Base-by-base conservation (phyloP, 2,113 vertebrate genomes). In the Callocephalon fimbriatum region DNA sequence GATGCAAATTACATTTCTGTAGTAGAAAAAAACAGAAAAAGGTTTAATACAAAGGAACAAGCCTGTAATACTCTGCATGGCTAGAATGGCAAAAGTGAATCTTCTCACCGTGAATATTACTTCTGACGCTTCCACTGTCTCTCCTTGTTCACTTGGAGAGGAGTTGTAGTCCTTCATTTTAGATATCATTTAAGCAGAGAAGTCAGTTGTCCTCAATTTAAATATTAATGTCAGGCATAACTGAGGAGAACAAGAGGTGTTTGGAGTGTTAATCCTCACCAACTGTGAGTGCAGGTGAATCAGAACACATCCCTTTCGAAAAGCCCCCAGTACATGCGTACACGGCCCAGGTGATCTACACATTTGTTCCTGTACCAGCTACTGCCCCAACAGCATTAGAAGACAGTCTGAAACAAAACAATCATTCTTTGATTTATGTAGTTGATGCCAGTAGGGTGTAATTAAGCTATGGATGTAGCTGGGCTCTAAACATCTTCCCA, bases 1-100 rank as follows among this genome's bases (percentile, higher is more conserved):
- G 61, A 88, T 92, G 76, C 72, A 95, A 94, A 92, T 96, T 56
- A 23, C 11, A 40, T 86, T 80, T 78, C 62, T 82, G 5, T 25
- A 37, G 37, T 20, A 50, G 44, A 38, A 96, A 84, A 76, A 88
- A 31, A 8, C 8, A 11, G 27, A 48, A 88, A 82, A 85, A 76
- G 6, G 63, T 83, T 90, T 88, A 67, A 71, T 84, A 80, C 59
- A 88, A 73, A 90, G 29, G 42, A 83, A 47, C 25, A 83, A 84
- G 14, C 8, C 65, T 63, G 38, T 83, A 83, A 71, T 31, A 80
- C n/a, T n/a, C 5, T 44, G 75, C 79, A 86, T 13, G 47, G 19
- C 6, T 78, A 72, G 75, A 92, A 92, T 18, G 18, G 45, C 63
- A 77, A 54, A 88, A 88, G 54, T 54, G 3, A 74, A 37, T 82